Base-by-base conservation (phyloP, 2,797 vertebrate genomes). In the Catharus ustulatus region DNA sequence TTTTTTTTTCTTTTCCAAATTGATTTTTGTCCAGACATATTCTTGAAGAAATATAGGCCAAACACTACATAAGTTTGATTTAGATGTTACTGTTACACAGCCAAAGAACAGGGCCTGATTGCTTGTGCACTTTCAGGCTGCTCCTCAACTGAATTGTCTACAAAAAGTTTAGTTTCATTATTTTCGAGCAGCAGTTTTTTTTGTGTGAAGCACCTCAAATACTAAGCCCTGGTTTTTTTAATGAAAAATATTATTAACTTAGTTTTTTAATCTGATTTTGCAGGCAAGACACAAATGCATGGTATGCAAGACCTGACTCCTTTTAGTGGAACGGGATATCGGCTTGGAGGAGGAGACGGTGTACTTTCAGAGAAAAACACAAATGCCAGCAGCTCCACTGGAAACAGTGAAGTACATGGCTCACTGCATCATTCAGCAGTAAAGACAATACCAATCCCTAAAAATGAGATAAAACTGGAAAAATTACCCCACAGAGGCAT, bases 321-420 rank as follows among this genome's bases (percentile, higher is more conserved):
- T 14, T 99, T 99, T 48, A 98, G 97, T 72, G 99, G 99, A 23
- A 98, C 82, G 85, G 99, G 99, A 2, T 98, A 98, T 92, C 75
- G 98, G 11, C 98, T 99, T 9, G 98, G 98, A 84, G 98, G 98
- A 42, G 89, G 71, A 54, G 97, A 96, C 1, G 79, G 79, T 64
- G 59, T 89, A 0, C 83, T 83, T 13, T 83, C 92, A 19, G 95
- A 80, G 69, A 97, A 92, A 81, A 64, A 30, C 30, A 63, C 59
- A 21, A 22, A 83, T 55, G 85, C 89, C 34, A 71, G 22, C 26
- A 87, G 40, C 34, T 5, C 21, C 40, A 30, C 23, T 88, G 87
- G 88, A 64, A 61, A 11, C 46, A 48, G 23, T 11, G 90, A 91
- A 57, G 71, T 51, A 32, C 48, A 85, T 8, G 61, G 59, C 84